Evolutionary conservation across 2,113 vertebrate species (phyloP).

Genomic region (Leptocoma aspasia): DNA sequence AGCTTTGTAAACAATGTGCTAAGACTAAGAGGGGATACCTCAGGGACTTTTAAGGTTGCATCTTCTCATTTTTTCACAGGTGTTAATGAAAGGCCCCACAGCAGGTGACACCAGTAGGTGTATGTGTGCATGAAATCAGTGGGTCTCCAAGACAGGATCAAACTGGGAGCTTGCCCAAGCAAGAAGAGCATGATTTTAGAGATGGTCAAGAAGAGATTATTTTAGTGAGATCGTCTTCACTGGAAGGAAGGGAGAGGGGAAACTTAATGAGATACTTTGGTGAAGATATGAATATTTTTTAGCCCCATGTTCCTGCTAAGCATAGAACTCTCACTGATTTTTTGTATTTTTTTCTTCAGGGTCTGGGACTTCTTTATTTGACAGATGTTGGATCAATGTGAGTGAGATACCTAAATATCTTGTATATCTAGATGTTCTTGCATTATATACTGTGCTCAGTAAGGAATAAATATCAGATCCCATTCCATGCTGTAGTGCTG

Average conservation of each 20-base stretch:
- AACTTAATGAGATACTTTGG: not conserved
- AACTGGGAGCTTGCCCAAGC: not conserved
- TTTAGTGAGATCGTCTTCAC: not conserved
- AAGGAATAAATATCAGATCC: not conserved
- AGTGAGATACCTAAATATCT: not conserved
- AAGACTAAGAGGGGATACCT: not conserved
- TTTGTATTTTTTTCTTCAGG: not conserved
- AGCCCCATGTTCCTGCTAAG: not conserved
- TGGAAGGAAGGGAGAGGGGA: not conserved
- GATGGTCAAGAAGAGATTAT: not conserved
- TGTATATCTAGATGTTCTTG: not conserved
- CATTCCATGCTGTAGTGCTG: not conserved
- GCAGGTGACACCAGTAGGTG: not conserved
- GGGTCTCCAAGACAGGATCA: not conserved
- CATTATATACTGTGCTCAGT: not conserved
- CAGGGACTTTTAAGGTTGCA: not conserved
- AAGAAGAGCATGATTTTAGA: not conserved
- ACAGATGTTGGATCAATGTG: not conserved
- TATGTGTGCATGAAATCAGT: not conserved
- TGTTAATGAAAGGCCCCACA: not conserved
- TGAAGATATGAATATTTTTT: not conserved
- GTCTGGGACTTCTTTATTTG: not conserved
- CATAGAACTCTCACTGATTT: not conserved
- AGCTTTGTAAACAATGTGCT: not conserved
- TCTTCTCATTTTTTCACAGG: not conserved